Base-by-base conservation (phyloP, 2,797 vertebrate species). In the Odontamblyopus lacepedii region DNA sequence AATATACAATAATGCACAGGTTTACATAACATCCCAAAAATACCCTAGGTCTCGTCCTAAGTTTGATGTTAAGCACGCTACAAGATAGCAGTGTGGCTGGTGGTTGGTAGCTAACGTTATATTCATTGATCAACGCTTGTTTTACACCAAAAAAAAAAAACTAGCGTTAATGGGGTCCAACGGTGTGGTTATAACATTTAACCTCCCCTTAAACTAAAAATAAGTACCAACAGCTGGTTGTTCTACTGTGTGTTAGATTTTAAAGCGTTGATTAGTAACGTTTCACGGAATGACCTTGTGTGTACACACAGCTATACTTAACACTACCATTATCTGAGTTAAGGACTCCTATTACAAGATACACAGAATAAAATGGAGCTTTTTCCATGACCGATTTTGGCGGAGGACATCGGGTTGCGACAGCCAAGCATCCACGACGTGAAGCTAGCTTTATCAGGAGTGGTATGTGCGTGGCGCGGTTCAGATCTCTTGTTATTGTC, bases 391-490 rank as follows among this genome's bases (percentile, higher is more conserved):
- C 19, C 23, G 29, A 30, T 23, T 7, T 15, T 5, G 41, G 19
- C 6, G 60, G 27, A 5, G 9, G 51, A 6, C 66, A 65, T 30
- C 44, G 55, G 66, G 64, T 53, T 69, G 57, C 71, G 76, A 79
- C 76, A 78, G 23, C 29, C 19, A 48, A 84, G 77, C 84, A 87
- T 85, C 87, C 32, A 44, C 57, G 73, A 62, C 55, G 41, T 78
- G 53, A 19, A 63, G 66, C 23, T 61, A 55, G 41, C 48, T 29
- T 65, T 29, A 48, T 15, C 41, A 1, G 50, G 32, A 13, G 41
- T 63, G 60, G 27, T 73, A 73, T 73, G 75, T 30, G 70, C 60
- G 48, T 23, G 30, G 38, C 2, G 68, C 63, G 9, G 29, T 41
- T 23, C 32, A 51, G 1, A 15, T 18, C 62, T 56, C 19, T 18